Base-by-base conservation (phyloP, 2,113 vertebrate species). In the Aplodontia rufa region DNA sequence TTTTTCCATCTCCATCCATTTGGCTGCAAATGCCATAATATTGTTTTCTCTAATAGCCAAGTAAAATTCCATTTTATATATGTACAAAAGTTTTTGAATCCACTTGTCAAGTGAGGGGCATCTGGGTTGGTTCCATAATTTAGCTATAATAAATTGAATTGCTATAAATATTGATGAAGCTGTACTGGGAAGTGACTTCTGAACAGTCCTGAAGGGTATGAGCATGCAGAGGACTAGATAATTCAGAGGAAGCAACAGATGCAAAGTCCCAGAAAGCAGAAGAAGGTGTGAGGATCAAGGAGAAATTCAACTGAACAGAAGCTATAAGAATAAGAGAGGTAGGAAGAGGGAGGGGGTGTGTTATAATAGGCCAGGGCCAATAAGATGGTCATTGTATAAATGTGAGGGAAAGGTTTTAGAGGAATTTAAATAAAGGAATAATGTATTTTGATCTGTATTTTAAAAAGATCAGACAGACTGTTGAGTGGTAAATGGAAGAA, bases 301-400 rank as follows among this genome's bases (percentile, higher is more conserved):
- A 72, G n/a, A 87, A 78, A 72, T 35, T 5, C 42, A 80, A 51
- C 1, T 62, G 28, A 30, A 51, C 20, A 20, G 71, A 87, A 81
- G 4, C 75, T 53, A 14, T 42, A 10, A 42, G 35, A 26, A n/a
- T 35, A 40, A 78, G 9, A 5, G 17, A 45, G 9, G 6, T 42
- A 62, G 51, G 20, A 6, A 8, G 5, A 8, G 8, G 19, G 7
- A 0, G 0, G 1, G n/a, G 7, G 24, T 22, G 28, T 83, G 12
- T 47, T 40, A 10, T 11, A 42, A 55, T 45, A 28, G 3, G 17
- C 37, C n/a, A 85, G 6, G 4, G 22, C n/a, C 47, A 42, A 45
- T 78, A 66, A 76, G 7, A 66, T n/a, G 26, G 28, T 45, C 20
- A 9, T 8, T 8, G 30, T 53, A 7, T 55, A n/a, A 51, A 42